Evolutionary conservation across 64 coral and sea anemone genomes (phyloP).

Genomic region (Porites lutea): DNA sequence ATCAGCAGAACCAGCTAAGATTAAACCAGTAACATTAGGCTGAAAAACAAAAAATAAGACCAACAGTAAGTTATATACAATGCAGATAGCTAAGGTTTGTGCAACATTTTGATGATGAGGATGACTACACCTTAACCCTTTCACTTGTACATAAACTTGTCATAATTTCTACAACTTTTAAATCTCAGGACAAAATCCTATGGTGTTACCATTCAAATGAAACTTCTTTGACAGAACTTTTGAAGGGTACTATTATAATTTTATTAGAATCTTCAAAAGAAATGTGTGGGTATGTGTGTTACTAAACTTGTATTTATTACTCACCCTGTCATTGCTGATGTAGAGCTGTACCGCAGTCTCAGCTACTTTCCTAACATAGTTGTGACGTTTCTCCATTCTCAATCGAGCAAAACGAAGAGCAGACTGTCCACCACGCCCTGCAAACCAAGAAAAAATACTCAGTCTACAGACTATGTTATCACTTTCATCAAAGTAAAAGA

Average conservation of each 20-base stretch:
- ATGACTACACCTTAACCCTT: too few relatives aligned
- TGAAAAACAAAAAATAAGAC: slow-evolving; percentile 33
- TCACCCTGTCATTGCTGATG: slow-evolving; percentile 92
- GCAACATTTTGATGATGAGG: too few relatives aligned
- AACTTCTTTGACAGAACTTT: too few relatives aligned
- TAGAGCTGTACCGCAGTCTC: slow-evolving; percentile 97
- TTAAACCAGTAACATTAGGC: slow-evolving; percentile 98
- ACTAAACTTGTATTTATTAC: not conserved
- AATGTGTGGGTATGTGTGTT: too few relatives aligned
- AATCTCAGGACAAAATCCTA: too few relatives aligned
- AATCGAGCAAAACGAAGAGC: slow-evolving; percentile 98
- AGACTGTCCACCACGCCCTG: slow-evolving; percentile 98
- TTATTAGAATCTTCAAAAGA: too few relatives aligned
- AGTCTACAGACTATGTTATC: not conserved
- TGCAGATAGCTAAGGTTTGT: too few relatives aligned
- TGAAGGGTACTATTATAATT: too few relatives aligned
- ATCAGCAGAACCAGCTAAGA: slow-evolving; percentile 97
- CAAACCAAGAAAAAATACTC: not conserved
- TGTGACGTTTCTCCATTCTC: slow-evolving; percentile 98
- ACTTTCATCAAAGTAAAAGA: too few relatives aligned
- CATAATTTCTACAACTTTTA: too few relatives aligned
- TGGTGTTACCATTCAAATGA: too few relatives aligned
- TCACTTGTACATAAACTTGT: not conserved
- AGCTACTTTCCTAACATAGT: slow-evolving; percentile 98
- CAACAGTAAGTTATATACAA: too few relatives aligned